Conservation (phyloP, 2,888 invertebrate species). For the Gymnosoma rotundatum region DNA sequence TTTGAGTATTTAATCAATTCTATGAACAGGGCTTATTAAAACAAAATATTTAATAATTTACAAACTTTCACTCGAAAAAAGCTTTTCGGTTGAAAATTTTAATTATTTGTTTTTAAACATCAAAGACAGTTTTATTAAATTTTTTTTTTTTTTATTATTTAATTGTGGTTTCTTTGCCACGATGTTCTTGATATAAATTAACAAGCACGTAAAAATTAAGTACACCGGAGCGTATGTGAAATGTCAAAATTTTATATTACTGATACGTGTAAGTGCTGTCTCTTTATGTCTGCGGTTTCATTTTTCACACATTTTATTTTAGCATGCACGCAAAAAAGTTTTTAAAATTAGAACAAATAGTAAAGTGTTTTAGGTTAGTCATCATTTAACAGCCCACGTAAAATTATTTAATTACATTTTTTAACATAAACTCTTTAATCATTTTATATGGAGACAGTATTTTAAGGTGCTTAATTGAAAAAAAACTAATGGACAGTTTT, state of each 20-base stretch:
- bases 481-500: too few species aligned
- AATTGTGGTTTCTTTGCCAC: too few species aligned
- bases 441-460: too few species aligned
- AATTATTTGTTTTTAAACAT: not conserved
- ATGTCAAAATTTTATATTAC: slow-evolving; percentile 36
- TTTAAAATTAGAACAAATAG: not conserved
- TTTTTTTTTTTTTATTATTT: too few species aligned
- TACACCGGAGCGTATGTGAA: slow-evolving; percentile 25
- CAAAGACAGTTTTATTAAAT: not conserved
- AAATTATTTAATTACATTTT: too few species aligned
- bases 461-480: too few species aligned
- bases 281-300: not conserved
- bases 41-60: too few species aligned
- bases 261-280: slow-evolving; percentile 1
- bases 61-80: too few species aligned
- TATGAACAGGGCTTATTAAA: too few species aligned
- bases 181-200: slow-evolving; percentile 1
- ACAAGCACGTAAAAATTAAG: slow-evolving; percentile 28
- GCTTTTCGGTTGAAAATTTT: not conserved
- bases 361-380: not conserved
- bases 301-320: not conserved
- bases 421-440: too few species aligned
- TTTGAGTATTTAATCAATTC: too few species aligned
- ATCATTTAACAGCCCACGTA: too few species aligned
- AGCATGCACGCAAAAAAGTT: not conserved